A percentile compares a stretch with the other conserved stretches of the same genome.
Conservation (phyloP, 2,797 vertebrate species). For the Caiman crocodilus region DNA sequence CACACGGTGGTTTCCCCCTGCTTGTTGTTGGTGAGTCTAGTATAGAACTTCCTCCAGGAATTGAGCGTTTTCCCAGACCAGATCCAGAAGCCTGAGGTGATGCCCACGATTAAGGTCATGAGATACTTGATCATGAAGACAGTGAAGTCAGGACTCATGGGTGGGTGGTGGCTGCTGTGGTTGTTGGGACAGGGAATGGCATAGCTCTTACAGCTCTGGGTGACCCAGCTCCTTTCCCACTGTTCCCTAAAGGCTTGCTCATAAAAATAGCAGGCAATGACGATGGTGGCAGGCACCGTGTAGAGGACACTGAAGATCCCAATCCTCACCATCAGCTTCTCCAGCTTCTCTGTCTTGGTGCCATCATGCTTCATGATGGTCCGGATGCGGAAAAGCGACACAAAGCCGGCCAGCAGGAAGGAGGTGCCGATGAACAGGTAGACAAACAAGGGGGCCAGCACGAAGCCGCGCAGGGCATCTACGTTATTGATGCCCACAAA, state of each 20-base stretch:
- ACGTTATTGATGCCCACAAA: constrained; percentile 96
- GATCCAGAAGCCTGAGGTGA: constrained; percentile 98
- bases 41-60: constrained; percentile 98
- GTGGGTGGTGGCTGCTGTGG: constrained; percentile 82
- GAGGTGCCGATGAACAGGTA: constrained; percentile 96
- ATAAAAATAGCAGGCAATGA: constrained; percentile 97
- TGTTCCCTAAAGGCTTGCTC: constrained; percentile 97
- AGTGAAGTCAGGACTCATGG: constrained; percentile 94
- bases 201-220: constrained; percentile 92
- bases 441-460: constrained; percentile 93
- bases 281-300: constrained; percentile 94
- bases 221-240: constrained; percentile 95
- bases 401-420: constrained; percentile 94
- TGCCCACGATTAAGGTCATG: constrained; percentile 97
- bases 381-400: constrained; percentile 95
- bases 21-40: constrained; percentile 93
- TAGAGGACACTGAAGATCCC: constrained; percentile 96
- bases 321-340: constrained; percentile 95
- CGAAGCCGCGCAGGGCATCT: constrained; percentile 93
- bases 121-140: constrained; percentile 99
- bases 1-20: constrained; percentile 95
- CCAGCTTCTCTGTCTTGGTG: constrained; percentile 96
- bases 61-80: constrained; percentile 98
- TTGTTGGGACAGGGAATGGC: constrained; percentile 90
- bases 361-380: constrained; percentile 98